Base-by-base conservation (phyloP, 2,797 vertebrate species). In the Sorex maritimensis region DNA sequence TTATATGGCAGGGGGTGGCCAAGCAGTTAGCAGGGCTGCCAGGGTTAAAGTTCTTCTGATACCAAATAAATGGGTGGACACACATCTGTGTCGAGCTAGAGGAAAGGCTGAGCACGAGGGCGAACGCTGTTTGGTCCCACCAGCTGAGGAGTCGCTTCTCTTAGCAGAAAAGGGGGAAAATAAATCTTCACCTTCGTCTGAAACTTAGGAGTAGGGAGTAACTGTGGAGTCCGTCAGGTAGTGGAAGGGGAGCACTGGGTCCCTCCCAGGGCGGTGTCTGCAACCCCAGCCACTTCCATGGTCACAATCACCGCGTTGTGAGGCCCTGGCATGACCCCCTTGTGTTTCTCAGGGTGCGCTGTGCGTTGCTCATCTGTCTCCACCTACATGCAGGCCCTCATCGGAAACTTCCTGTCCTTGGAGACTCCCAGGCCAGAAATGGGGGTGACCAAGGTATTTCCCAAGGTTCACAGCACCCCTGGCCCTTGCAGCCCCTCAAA, bases 221-320 rank as follows among this genome's bases (percentile, higher is more conserved):
- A 67, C 71, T 6, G 1, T 15, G 44, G 78, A 89, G 24, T 58
- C n/a, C 14, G 67, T 67, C 5, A 21, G 19, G 44, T 30, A 58
- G 34, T 74, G 73, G 71, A 38, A 21, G 19, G 23, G 61, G 6
- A 63, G 61, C 17, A 24, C 61, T 23, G 6, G 61, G 61, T 63
- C 14, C 23, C 61, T 23, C 14, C 11, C 10, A 3, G 2, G 0
- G 28, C 6, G 17, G 1, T 8, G 11, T 2, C 5, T 28, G 24
- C 38, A 26, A 68, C 9, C n/a, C 17, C n/a, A 14, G 11, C 10
- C 6, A 34, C 34, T 1, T 44, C 69, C 5, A 4, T 72, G 63
- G 92, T 86, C 89, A 26, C 58, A 34, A 28, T 2, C 7, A 73
- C 63, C 41, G 23, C 77, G 14, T 55, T 30, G 6, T 1, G 72